Evolutionary conservation across 2,888 invertebrate species (phyloP).

Genomic region (Mythimna pallens): DNA sequence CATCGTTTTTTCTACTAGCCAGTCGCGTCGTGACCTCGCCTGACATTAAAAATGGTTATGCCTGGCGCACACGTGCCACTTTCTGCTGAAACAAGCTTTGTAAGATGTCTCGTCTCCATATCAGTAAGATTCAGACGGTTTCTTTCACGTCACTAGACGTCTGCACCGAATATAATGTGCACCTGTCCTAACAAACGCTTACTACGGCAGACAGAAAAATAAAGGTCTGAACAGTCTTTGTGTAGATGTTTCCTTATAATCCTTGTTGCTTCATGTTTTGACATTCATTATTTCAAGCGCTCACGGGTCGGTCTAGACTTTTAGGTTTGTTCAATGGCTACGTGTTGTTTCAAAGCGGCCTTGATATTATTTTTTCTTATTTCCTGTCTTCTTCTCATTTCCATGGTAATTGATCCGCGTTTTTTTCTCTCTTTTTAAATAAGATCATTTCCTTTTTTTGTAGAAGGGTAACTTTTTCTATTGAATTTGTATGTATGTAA

Average conservation of each 20-base stretch:
- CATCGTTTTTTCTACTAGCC: constrained; percentile 80
- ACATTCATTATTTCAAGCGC: constrained; percentile 55
- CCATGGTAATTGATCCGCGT: neutral
- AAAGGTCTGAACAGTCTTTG: constrained; percentile 45
- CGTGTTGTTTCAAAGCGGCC: constrained; percentile 32
- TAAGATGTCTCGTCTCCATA: constrained; percentile 57
- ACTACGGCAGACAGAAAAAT: constrained; percentile 54
- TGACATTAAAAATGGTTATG: constrained; percentile 86
- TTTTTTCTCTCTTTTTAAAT: neutral
- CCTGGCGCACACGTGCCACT: constrained; percentile 78
- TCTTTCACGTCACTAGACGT: constrained; percentile 39
- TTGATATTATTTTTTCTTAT: constrained; percentile 27
- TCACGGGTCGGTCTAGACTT: constrained; percentile 37
- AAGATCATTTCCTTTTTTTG: neutral
- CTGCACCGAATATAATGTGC: constrained; percentile 53
- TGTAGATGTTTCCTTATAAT: constrained; percentile 49
- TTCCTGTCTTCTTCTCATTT: constrained; percentile 15
- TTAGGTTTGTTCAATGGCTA: constrained; percentile 34
- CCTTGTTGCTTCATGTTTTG: constrained; percentile 46
- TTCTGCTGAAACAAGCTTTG: constrained; percentile 64
- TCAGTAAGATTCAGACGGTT: constrained; percentile 50
- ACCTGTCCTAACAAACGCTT: constrained; percentile 54
- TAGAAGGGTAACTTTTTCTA: neutral
- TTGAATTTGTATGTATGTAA: neutral
- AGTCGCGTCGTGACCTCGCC: constrained; percentile 86